phyloP scores from a whole-genome alignment of 1,140 invertebrate species.

The Wasmannia auropunctata region DNA sequence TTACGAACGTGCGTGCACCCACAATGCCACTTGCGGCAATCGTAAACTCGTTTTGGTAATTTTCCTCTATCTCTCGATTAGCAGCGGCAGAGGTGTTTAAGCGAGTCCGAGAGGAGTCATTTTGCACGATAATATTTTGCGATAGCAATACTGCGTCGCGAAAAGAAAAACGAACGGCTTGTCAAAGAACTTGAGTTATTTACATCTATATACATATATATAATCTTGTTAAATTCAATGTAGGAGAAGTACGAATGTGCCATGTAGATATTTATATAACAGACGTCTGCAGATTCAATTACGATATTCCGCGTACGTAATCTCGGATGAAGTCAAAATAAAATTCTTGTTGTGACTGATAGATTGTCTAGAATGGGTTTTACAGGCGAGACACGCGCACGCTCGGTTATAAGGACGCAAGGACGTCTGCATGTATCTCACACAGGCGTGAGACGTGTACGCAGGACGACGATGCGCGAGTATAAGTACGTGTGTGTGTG shows the following conservation, averaged over 20 bases:
- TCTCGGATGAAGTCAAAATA: constrained; percentile 1
- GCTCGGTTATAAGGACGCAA: constrained; percentile 1
- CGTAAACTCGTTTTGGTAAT: constrained; percentile 42
- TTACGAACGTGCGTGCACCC: constrained; percentile 35
- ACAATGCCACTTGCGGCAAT: background rate
- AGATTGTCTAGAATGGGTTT: constrained; percentile 10
- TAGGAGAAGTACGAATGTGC: background rate
- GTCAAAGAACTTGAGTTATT: background rate
- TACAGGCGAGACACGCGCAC: constrained; percentile 43
- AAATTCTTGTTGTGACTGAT: background rate
- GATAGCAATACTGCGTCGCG: background rate
- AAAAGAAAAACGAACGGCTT: background rate
- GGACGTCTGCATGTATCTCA: background rate
- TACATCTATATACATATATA: background rate
- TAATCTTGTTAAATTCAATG: background rate
- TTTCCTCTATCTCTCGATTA: constrained; percentile 24
- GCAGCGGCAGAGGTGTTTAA: background rate
- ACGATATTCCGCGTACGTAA: background rate
- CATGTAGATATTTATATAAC: background rate
- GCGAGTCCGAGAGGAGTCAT: background rate
- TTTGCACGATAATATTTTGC: background rate
- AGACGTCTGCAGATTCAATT: background rate
- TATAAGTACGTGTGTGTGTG: background rate
- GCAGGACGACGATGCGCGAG: background rate
- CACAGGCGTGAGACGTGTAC: background rate